Percentiles rank a stretch among this genome's conserved stretches.
These are phyloP conservation scores for Botrylloides violaceus DNA, from an alignment of 23 tunicate species.

Conservation along the genomic window DNA sequence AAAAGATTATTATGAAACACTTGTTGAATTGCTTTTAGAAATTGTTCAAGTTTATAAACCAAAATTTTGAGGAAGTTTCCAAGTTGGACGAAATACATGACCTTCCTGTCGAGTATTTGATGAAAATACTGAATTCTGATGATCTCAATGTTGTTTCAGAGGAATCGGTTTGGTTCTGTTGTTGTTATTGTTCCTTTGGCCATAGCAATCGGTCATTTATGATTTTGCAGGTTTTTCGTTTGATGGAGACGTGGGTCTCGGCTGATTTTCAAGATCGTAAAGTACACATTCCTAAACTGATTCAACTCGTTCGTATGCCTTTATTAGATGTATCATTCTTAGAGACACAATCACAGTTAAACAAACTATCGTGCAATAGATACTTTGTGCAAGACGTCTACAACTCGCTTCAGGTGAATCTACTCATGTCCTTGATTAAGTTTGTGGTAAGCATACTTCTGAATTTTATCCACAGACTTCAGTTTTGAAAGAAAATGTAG, in stretches of 20 bases:
- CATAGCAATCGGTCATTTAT: neutral
- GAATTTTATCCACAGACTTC: neutral
- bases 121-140: conserved; percentile 18
- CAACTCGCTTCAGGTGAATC: neutral
- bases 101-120: conserved; percentile 1
- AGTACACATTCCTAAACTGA: conserved; percentile 1
- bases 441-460: too few species aligned
- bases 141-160: conserved; percentile 25
- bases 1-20: too few species aligned
- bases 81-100: conserved; percentile 17
- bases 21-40: neutral
- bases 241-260: conserved; percentile 13
- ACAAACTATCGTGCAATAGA: neutral
- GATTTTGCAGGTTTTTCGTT: conserved; percentile 3
- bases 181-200: neutral
- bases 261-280: conserved; percentile 3
- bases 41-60: conserved; percentile 14
- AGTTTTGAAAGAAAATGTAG: neutral
- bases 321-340: conserved; percentile 3
- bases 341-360: neutral
- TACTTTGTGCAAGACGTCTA: neutral
- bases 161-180: conserved; percentile 16
- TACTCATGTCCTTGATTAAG: too few species aligned
- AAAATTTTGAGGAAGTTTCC: conserved; percentile 20
- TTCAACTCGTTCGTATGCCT: conserved; percentile 11